Percentiles rank a stretch among this genome's conserved stretches.
Conservation (phyloP, 2,113 vertebrate species). For the Caretta caretta region DNA sequence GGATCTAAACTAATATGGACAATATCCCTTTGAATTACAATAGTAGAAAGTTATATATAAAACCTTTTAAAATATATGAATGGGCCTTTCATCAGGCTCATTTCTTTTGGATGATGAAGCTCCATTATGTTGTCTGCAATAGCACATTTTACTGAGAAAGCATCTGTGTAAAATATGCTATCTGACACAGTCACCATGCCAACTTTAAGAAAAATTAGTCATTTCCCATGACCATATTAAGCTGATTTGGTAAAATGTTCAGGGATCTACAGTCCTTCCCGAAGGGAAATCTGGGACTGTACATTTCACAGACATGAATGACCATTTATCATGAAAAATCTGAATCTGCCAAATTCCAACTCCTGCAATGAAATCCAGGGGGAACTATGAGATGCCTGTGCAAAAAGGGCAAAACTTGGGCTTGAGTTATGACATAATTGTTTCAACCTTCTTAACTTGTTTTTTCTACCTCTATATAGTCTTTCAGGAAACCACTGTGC, state of each 20-base stretch:
- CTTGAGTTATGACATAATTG: neutral
- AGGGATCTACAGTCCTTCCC: neutral
- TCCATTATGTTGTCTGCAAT: neutral
- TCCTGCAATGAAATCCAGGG: neutral
- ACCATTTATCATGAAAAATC: neutral
- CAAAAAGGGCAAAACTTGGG: neutral
- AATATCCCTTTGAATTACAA: neutral
- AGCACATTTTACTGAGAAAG: neutral
- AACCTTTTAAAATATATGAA: neutral
- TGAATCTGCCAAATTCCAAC: constrained; percentile 1
- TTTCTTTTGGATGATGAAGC: neutral
- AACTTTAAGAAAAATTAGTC: neutral
- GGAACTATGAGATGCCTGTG: neutral
- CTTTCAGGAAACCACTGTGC: neutral
- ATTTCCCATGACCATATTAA: neutral
- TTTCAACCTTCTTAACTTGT: neutral
- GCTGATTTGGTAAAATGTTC: neutral
- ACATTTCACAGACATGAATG: constrained; percentile 29
- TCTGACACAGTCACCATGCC: neutral
- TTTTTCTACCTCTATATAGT: neutral
- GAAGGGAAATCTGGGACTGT: neutral
- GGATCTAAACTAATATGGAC: neutral
- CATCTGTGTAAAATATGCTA: rapidly evolving
- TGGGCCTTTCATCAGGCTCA: neutral
- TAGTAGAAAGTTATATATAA: neutral